Conservation (phyloP, 2,113 vertebrate genomes). For the Craseonycteris thonglongyai region DNA sequence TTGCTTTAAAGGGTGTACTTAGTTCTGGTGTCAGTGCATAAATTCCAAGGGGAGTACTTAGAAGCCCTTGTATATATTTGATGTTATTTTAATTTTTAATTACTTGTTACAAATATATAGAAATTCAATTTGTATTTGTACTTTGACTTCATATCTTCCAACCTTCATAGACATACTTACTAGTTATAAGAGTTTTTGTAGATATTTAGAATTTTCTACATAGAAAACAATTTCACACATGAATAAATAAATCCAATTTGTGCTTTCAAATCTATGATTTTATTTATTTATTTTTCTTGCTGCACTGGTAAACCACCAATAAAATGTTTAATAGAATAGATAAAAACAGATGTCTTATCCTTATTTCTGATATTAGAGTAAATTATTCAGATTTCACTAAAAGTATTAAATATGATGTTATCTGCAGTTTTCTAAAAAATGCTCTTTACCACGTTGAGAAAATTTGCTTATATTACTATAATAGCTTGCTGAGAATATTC, state of each 20-base stretch:
- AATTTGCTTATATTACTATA: not conserved
- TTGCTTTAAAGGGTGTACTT: too few relatives aligned
- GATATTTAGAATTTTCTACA: not conserved
- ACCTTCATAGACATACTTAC: not conserved
- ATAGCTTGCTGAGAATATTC: not conserved
- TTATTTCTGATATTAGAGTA: not conserved
- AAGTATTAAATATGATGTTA: not conserved
- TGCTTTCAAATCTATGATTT: not conserved
- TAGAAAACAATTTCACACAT: not conserved
- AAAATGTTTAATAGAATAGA: not conserved
- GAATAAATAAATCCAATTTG: not conserved
- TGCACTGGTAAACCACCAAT: not conserved
- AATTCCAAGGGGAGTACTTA: too few relatives aligned
- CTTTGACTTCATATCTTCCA: not conserved
- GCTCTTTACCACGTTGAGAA: not conserved
- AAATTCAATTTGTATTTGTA: not conserved
- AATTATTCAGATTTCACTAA: not conserved
- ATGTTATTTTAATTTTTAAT: not conserved
- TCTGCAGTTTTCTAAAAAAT: not conserved
- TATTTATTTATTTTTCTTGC: not conserved
- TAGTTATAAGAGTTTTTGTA: not conserved
- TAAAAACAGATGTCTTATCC: not conserved
- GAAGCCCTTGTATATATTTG: too few relatives aligned
- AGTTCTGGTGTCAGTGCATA: too few relatives aligned
- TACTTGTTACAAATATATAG: not conserved